Percentiles rank a stretch among this genome's conserved stretches.
Conservation (phyloP, 23 tunicate genomes). For the Diplosoma virens region DNA sequence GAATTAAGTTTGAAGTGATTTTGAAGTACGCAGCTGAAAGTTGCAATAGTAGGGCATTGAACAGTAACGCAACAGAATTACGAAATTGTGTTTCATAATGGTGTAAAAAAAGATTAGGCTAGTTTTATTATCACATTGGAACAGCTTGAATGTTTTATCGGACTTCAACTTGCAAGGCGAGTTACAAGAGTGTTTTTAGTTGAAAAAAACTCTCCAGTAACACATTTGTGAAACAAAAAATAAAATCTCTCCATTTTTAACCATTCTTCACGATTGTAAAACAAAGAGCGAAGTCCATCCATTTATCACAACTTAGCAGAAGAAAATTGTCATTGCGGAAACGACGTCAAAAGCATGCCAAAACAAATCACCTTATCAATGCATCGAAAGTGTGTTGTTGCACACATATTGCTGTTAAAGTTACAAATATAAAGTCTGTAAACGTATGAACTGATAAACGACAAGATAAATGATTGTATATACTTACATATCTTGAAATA, state of each 20-base stretch:
- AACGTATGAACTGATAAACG: not conserved
- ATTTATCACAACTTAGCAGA: too few relatives aligned
- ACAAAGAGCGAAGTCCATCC: not conserved
- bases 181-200: not conserved
- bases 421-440: not conserved
- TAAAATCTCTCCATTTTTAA: not conserved
- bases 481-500: too few relatives aligned
- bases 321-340: too few relatives aligned
- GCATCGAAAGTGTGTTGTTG: not conserved
- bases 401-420: not conserved
- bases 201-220: not conserved
- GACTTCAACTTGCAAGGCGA: constrained; percentile 17
- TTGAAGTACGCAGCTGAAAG: not conserved
- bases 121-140: constrained; percentile 6
- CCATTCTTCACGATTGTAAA: not conserved
- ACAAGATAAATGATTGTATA: not conserved
- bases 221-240: not conserved
- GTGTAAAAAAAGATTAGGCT: not conserved
- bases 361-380: not conserved
- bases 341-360: not conserved
- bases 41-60: not conserved
- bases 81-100: not conserved
- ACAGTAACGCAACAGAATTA: not conserved
- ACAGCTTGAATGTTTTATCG: constrained; percentile 5
- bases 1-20: too few relatives aligned